A percentile compares a stretch with the other conserved stretches of the same genome.
These are phyloP conservation scores for Clunio marinus DNA, from an alignment of 2,888 invertebrate species.

Conservation along the genomic window DNA sequence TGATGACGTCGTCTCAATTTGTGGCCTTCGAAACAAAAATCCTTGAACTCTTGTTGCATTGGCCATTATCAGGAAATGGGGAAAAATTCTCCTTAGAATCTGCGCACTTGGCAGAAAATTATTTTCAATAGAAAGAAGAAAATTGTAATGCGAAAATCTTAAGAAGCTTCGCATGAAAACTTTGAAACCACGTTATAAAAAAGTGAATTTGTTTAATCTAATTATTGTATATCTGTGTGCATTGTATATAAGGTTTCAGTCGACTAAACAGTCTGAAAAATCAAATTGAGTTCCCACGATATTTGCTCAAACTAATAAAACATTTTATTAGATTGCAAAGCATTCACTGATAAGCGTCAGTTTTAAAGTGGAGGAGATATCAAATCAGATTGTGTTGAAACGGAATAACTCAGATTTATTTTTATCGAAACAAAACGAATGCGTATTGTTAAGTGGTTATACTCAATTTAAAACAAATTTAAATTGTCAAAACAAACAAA, in stretches of 20 bases:
- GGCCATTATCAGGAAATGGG: not conserved
- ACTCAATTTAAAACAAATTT: too few species aligned
- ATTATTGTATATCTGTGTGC: not conserved
- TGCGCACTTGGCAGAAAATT: slow-evolving; percentile 13
- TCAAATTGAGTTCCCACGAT: not conserved
- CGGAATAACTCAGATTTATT: not conserved
- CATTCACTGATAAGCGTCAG: slow-evolving; percentile 5
- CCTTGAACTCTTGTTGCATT: slow-evolving; percentile 29
- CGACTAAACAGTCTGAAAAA: not conserved
- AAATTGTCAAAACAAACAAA: not conserved
- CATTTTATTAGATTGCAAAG: not conserved
- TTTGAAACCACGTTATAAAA: not conserved
- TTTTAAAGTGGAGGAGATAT: slow-evolving; percentile 17
- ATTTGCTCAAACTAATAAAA: not conserved
- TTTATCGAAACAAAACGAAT: too few species aligned
- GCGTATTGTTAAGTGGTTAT: too few species aligned
- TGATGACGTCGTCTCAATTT: slow-evolving; percentile 10
- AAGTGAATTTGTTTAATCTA: not conserved
- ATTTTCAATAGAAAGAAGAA: not conserved
- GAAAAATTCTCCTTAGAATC: not conserved
- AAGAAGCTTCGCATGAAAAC: too few species aligned
- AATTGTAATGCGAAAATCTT: too few species aligned
- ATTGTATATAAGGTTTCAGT: not conserved
- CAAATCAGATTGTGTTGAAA: slow-evolving; percentile 7
- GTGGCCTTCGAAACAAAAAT: slow-evolving; percentile 17